phyloP scores from a whole-genome alignment of 1,140 invertebrate species.

The Drosophila yakuba region DNA sequence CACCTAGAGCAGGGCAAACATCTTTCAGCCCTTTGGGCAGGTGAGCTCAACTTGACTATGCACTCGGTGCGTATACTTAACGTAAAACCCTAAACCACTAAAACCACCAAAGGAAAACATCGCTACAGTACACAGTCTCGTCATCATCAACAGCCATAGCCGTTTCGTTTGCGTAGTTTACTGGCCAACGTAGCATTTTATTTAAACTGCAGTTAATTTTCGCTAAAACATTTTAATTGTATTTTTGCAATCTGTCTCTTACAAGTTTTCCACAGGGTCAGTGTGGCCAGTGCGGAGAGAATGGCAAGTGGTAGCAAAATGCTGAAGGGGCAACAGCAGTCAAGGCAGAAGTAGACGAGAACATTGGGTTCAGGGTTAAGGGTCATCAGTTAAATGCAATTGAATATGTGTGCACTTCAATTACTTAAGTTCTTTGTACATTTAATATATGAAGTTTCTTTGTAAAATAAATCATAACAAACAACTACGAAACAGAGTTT shows the following conservation, averaged over 20 bases:
- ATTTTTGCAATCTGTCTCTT: slow-evolving; percentile 80
- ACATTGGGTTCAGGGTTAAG: slow-evolving; percentile 33
- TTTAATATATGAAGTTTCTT: not conserved
- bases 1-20: slow-evolving; percentile 64
- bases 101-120: slow-evolving; percentile 72
- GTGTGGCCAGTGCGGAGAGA: slow-evolving; percentile 6
- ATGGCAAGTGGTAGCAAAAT: slow-evolving; percentile 23
- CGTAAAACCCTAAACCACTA: slow-evolving; percentile 78
- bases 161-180: slow-evolving; percentile 42
- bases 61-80: slow-evolving; percentile 78
- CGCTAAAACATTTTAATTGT: slow-evolving; percentile 83
- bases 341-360: slow-evolving; percentile 24
- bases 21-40: slow-evolving; percentile 54
- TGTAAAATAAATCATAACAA: too few species aligned
- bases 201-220: slow-evolving; percentile 83
- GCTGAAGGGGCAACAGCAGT: slow-evolving; percentile 20
- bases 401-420: not conserved
- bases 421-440: not conserved
- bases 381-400: not conserved
- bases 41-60: slow-evolving; percentile 50
- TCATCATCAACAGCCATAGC: slow-evolving; percentile 5
- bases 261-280: slow-evolving; percentile 69
- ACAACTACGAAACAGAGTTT: too few species aligned
- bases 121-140: not conserved
- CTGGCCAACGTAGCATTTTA: slow-evolving; percentile 75